Percentiles rank a stretch among this genome's conserved stretches.
Evolutionary conservation across 2,888 invertebrate genomes (phyloP).

Genomic region (Brenthis hecate): DNA sequence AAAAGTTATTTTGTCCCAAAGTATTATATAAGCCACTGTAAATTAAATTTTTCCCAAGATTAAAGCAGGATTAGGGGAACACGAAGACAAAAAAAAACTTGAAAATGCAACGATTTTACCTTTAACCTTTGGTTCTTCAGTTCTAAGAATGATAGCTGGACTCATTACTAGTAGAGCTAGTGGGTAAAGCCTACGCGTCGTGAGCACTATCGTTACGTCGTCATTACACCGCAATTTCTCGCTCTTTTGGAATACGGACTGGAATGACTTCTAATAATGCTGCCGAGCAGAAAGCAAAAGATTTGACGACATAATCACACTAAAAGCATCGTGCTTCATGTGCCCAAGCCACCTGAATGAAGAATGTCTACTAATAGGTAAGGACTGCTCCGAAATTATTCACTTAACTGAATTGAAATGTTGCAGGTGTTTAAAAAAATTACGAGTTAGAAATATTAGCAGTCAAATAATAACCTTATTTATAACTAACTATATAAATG

Average conservation of each 20-base stretch:
- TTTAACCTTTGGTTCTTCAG: constrained; percentile 19
- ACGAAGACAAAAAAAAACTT: not conserved
- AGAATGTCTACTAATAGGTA: constrained; percentile 21
- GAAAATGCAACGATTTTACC: not conserved
- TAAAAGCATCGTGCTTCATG: constrained; percentile 68
- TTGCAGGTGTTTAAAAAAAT: not conserved
- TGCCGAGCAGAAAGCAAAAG: constrained; percentile 59
- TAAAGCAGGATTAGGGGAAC: not conserved
- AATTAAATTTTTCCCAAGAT: not conserved
- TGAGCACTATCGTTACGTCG: constrained; percentile 45
- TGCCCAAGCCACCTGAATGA: constrained; percentile 39
- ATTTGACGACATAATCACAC: constrained; percentile 71
- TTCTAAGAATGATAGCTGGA: constrained; percentile 33
- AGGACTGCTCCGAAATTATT: not conserved
- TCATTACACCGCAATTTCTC: constrained; percentile 58
- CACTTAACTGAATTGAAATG: not conserved
- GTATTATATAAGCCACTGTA: not conserved
- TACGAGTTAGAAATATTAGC: not conserved
- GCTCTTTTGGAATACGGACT: constrained; percentile 42
- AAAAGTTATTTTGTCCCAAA: not conserved
- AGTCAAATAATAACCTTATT: not conserved
- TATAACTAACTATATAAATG: no score
- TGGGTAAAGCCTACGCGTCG: constrained; percentile 43
- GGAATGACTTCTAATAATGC: constrained; percentile 65
- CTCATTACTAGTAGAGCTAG: constrained; percentile 47